Percentiles rank a stretch among this genome's conserved stretches.
phyloP scores from a whole-genome alignment of 2,888 invertebrate genomes.

The Pollenia angustigena region DNA sequence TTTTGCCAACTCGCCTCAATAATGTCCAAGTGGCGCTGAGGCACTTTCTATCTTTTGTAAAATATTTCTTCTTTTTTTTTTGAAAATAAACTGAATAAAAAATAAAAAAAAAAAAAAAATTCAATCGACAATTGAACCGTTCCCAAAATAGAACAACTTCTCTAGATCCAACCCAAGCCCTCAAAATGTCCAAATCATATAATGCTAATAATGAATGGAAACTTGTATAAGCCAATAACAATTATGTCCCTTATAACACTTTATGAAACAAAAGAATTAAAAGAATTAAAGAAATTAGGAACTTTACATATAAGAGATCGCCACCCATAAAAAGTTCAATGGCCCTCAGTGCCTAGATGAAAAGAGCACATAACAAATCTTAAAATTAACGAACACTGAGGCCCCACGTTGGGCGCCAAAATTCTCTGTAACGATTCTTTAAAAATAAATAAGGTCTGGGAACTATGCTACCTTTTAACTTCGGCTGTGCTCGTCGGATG shows the following conservation, averaged over 20 bases:
- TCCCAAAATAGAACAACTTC: conserved; percentile 13
- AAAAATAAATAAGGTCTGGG: background rate
- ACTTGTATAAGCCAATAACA: background rate
- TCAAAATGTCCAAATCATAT: background rate
- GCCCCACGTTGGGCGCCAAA: conserved; percentile 24
- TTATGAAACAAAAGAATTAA: background rate
- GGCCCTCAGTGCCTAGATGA: conserved; percentile 19
- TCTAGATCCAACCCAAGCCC: conserved; percentile 27
- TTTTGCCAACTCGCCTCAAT: too few species aligned
- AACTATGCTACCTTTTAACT: conserved; percentile 15
- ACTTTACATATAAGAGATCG: background rate
- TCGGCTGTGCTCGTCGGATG: conserved; percentile 15
- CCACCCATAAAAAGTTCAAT: conserved; percentile 8
- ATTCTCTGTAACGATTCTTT: conserved; percentile 11
- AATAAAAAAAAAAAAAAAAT: too few species aligned
- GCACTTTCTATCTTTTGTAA: too few species aligned
- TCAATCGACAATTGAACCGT: conserved; percentile 2
- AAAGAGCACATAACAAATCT: conserved; percentile 4
- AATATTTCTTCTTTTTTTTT: too few species aligned
- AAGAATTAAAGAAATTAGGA: background rate
- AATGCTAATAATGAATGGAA: background rate
- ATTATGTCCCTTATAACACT: background rate
- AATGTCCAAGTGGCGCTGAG: too few species aligned
- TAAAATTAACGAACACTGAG: conserved; percentile 11
- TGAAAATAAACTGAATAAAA: too few species aligned